Conservation (phyloP, 2,888 invertebrate species). For the Dascillus cervinus region DNA sequence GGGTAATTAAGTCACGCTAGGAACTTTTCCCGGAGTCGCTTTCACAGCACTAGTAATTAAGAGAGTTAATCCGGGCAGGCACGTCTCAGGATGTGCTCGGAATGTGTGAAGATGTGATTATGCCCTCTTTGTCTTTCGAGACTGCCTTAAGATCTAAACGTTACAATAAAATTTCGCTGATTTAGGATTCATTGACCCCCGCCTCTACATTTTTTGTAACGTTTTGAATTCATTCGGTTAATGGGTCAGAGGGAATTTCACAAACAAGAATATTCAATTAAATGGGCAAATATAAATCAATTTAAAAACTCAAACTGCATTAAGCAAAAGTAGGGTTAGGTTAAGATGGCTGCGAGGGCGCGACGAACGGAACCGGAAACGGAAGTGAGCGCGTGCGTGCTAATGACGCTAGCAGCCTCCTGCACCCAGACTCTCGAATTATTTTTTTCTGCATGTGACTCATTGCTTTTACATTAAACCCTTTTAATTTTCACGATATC, state of each 20-base stretch:
- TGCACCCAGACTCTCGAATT: conserved; percentile 19
- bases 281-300: conserved; percentile 34
- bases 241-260: too few relatives aligned
- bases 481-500: too few relatives aligned
- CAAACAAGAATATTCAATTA: conserved; percentile 38
- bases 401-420: conserved; percentile 33
- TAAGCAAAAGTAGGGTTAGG: conserved; percentile 24
- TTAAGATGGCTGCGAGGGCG: conserved; percentile 28
- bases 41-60: conserved; percentile 46
- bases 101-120: conserved; percentile 33
- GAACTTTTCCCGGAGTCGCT: conserved; percentile 45
- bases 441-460: conserved; percentile 19
- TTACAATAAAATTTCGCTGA: too few relatives aligned
- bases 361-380: conserved; percentile 37
- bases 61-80: conserved; percentile 43
- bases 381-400: conserved; percentile 42
- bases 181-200: background rate
- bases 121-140: conserved; percentile 30
- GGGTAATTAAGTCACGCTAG: conserved; percentile 52
- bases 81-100: conserved; percentile 33
- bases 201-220: conserved; percentile 1
- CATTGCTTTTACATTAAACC: too few relatives aligned
- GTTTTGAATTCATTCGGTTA: too few relatives aligned
- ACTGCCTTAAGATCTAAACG: background rate
- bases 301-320: conserved; percentile 38